phyloP scores from a whole-genome alignment of 37 sponge, comb jelly and placozoan species.

The Ephydatia muelleri region DNA sequence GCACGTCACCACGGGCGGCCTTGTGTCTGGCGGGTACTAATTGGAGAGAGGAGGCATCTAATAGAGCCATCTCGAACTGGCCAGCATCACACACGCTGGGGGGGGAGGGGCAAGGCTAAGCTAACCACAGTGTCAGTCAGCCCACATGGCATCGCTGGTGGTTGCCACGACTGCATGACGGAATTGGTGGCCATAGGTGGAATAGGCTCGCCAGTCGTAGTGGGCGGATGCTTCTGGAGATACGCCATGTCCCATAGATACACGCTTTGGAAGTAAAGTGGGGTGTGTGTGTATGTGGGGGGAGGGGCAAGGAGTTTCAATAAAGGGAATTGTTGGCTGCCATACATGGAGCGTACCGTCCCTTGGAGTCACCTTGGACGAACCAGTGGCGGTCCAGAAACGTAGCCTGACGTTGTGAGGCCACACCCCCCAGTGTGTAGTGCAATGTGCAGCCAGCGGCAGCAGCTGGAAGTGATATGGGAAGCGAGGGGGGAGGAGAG shows the following conservation, averaged over 20 bases:
- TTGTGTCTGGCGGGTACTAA: constrained; percentile 21
- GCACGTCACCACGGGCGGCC: constrained; percentile 69
- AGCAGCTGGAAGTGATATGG: constrained; percentile 15
- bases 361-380: constrained; percentile 37
- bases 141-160: constrained; percentile 57
- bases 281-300: no score
- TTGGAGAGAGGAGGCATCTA: neutral
- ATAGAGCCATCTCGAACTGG: neutral
- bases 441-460: neutral
- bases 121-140: constrained; percentile 65
- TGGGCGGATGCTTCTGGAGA: neutral
- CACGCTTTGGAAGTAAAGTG: neutral
- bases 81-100: neutral
- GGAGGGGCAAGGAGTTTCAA: no score
- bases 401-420: neutral
- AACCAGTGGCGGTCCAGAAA: constrained; percentile 40
- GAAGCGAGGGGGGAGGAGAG: neutral
- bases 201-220: neutral
- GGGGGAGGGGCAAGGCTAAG: neutral
- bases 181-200: constrained; percentile 10
- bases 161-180: constrained; percentile 54
- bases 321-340: no score
- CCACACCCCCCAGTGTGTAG: neutral
- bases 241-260: constrained; percentile 38
- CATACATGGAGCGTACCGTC: neutral